Evolutionary conservation across 1,140 invertebrate species (phyloP).

Genomic region (Drosophila leontia): DNA sequence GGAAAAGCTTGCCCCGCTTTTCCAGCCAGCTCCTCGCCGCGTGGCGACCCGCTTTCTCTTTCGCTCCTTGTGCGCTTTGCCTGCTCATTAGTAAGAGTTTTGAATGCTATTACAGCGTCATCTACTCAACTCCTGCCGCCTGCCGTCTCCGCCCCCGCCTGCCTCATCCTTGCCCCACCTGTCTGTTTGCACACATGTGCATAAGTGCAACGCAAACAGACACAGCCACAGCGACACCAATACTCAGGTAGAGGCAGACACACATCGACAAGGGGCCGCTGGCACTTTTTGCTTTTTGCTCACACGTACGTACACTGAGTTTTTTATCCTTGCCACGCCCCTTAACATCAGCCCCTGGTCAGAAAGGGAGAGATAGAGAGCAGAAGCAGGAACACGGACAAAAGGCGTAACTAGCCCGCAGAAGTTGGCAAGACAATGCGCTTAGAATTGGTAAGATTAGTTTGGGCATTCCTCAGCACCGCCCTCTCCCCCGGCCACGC

Average conservation of each 20-base stretch:
- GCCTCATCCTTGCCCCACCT: neutral
- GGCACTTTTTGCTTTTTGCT: constrained; percentile 70
- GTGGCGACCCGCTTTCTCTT: neutral
- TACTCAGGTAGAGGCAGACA: constrained; percentile 25
- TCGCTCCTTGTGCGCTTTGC: constrained; percentile 12
- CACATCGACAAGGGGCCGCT: constrained; percentile 47
- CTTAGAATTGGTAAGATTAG: constrained; percentile 82
- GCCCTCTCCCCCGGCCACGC: constrained; percentile 19
- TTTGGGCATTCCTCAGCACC: constrained; percentile 52
- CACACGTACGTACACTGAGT: constrained; percentile 31
- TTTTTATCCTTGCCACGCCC: constrained; percentile 65
- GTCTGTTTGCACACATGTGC: constrained; percentile 74
- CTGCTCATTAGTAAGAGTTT: constrained; percentile 82
- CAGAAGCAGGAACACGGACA: constrained; percentile 39
- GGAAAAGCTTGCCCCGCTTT: constrained; percentile 31
- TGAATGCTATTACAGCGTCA: constrained; percentile 83
- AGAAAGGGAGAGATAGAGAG: neutral
- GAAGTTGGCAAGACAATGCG: constrained; percentile 67
- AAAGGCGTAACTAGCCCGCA: constrained; percentile 52
- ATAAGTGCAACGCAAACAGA: constrained; percentile 75
- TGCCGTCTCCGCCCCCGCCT: neutral
- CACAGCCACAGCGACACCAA: constrained; percentile 47
- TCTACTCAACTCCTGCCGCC: constrained; percentile 70
- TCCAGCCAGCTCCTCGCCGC: constrained; percentile 10
- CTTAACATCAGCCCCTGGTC: constrained; percentile 32